Base-by-base conservation (phyloP, 2,113 vertebrate species). In the Triplophysa rosa region DNA sequence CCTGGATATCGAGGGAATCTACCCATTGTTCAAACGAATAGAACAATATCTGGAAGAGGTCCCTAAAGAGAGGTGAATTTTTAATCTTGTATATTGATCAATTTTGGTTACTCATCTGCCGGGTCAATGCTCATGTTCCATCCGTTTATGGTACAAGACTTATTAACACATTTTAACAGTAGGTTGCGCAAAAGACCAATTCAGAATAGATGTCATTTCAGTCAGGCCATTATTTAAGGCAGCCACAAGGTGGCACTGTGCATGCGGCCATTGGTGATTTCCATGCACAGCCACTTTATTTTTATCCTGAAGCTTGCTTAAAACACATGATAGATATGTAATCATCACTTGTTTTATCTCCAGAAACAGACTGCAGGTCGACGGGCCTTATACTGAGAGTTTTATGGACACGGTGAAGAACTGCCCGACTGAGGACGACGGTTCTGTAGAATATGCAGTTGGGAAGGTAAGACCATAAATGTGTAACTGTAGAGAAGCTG, bases 1-100 rank as follows among this genome's bases (percentile, higher is more conserved):
- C 84, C 87, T 98, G 89, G 96, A 99, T 88, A 97, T 99, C 5
- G 97, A 99, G 86, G 98, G 97, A 49, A 90, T 99, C 81, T 93
- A 95, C 80, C 97, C 96, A 37, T 88, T 99, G 84, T 98, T 97
- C 88, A 93, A 89, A 33, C 90, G 95, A 74, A 91, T 99, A 47
- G 95, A 98, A 80, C 94, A 93, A 65, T 94, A 99, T 88, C 89
- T 98, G 77, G 95, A 95, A 80, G 93, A 96, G 78, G 98, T 94
- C 86, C 96, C 97, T 1, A 95, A 96, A 82, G 95, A 98, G 82
- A 95, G 97, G 97, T 97, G 26, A 87, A n/a, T 59, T 58, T 75
- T 49, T 49, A 29, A 62, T 23, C 21, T 17, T 66, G 72, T 45
- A 29, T 65, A 52, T 23, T 56, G 23, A 61, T 37, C 33, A 13